Percentiles rank a stretch among this genome's conserved stretches.
phyloP scores from a whole-genome alignment of 2,113 vertebrate genomes.

The Barnardius zonarius region DNA sequence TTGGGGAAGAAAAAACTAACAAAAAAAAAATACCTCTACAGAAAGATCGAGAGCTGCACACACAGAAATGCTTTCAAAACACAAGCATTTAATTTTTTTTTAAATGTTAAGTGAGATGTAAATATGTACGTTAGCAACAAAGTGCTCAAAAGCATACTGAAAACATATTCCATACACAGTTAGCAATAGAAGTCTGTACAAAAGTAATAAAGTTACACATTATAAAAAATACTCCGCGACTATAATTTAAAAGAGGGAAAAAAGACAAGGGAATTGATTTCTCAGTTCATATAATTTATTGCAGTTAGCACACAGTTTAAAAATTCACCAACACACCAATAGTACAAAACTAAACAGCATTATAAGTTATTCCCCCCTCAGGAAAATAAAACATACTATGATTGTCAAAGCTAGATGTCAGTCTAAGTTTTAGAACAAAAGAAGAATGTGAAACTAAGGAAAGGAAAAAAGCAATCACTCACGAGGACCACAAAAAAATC shows the following conservation, averaged over 20 bases:
- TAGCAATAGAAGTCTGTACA: slow-evolving; percentile 58
- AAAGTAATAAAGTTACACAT: slow-evolving; percentile 65
- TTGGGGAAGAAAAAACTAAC: not conserved
- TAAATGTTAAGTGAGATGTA: slow-evolving; percentile 60
- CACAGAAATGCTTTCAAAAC: slow-evolving; percentile 67
- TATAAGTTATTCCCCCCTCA: slow-evolving; percentile 98
- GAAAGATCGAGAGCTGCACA: slow-evolving; percentile 47
- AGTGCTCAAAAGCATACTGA: slow-evolving; percentile 58
- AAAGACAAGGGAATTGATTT: slow-evolving; percentile 74
- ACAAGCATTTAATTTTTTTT: slow-evolving; percentile 65
- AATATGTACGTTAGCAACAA: slow-evolving; percentile 55
- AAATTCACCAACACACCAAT: slow-evolving; percentile 99
- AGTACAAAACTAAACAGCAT: slow-evolving; percentile 99
- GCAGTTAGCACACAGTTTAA: slow-evolving; percentile 99
- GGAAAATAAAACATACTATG: slow-evolving; percentile 99
- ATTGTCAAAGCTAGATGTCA: slow-evolving; percentile 99
- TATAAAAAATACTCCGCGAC: slow-evolving; percentile 38
- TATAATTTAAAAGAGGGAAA: slow-evolving; percentile 68
- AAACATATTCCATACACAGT: slow-evolving; percentile 59
- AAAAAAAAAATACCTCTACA: not conserved
- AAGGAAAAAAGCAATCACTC: slow-evolving; percentile 90
- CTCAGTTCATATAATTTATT: slow-evolving; percentile 99
- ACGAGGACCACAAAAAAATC: slow-evolving; percentile 82
- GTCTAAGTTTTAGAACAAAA: slow-evolving; percentile 93
- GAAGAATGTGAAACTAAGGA: slow-evolving; percentile 86